These are phyloP conservation scores for Chrysina gloriosa DNA, from an alignment of 2,888 invertebrate genomes.

Conservation along the genomic window DNA sequence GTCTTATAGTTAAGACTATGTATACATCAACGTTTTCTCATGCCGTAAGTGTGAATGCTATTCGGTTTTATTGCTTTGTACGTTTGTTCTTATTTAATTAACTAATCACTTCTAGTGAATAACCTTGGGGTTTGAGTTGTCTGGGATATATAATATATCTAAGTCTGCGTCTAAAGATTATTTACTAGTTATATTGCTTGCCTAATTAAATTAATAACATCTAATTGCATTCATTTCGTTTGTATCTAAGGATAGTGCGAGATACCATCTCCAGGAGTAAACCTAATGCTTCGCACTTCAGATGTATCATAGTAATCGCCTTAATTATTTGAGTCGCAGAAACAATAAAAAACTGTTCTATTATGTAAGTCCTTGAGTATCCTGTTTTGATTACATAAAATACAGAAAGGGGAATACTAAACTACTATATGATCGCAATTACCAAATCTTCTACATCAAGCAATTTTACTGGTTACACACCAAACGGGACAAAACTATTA, in stretches of 20 bases:
- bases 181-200: conserved; percentile 9
- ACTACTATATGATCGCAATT: no score
- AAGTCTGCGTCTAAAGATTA: conserved; percentile 6
- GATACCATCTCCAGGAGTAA: no score
- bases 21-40: not conserved
- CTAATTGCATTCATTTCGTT: not conserved
- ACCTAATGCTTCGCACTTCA: not conserved
- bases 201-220: conserved; percentile 17
- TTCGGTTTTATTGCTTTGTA: conserved; percentile 5
- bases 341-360: not conserved
- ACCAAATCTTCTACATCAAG: no score
- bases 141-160: not conserved
- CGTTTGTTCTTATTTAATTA: conserved; percentile 22
- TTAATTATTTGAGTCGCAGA: not conserved
- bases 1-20: no score
- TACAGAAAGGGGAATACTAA: no score
- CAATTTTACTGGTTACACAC: no score
- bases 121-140: conserved; percentile 7
- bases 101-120: conserved; percentile 1
- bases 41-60: conserved; percentile 2
- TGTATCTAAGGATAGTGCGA: no score
- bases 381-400: not conserved
- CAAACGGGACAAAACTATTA: no score
- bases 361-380: not conserved
- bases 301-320: not conserved